Evolutionary conservation across 2,797 vertebrate species (phyloP), one percentile per base, ranked within the genome.

Genomic region (Dryobates pubescens): DNA sequence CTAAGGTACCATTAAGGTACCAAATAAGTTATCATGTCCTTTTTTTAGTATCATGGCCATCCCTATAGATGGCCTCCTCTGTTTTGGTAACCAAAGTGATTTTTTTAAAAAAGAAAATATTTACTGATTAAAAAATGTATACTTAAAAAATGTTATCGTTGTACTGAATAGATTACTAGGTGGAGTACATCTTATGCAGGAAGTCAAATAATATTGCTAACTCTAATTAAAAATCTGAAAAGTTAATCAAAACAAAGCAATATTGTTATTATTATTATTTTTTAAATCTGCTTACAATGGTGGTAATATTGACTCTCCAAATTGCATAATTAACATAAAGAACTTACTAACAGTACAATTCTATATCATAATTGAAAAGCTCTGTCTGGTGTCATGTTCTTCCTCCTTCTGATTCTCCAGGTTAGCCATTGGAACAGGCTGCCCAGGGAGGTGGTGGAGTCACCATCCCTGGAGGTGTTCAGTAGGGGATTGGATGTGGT

Each of bases 31-130:
- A 51, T 1, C 22, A 45, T 89, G 84, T 6, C 3, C 1, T 38
- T 53, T 67, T 67, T 51, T 67, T 64, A n/a, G 22, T 47, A 17
- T 24, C n/a, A 59, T 23, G 9, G 3, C 13, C 5, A 20, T 2
- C 0, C 1, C 16, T 43, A 45, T 56, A 17, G 23, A 20, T 59
- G 19, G 12, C 6, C 14, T 70, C 5, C 1, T 63, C 13, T 67
- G 7, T 2, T 82, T 22, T 76, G 4, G 17, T 36, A 49, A 59
- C 8, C 2, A 2, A 63, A 34, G 22, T 32, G 13, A 47, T 19
- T 6, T 47, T 54, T 83, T 17, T 17, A 0, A 3, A 45, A 59
- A 82, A 27, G 1, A 32, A 79, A 71, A n/a, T 36, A 2, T 36
- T 58, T 79, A 30, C 2, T 43, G 10, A 19, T n/a, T 16, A 43